These are phyloP conservation scores for Amiota communis DNA, from an alignment of 2,888 invertebrate species.

Conservation along the genomic window DNA sequence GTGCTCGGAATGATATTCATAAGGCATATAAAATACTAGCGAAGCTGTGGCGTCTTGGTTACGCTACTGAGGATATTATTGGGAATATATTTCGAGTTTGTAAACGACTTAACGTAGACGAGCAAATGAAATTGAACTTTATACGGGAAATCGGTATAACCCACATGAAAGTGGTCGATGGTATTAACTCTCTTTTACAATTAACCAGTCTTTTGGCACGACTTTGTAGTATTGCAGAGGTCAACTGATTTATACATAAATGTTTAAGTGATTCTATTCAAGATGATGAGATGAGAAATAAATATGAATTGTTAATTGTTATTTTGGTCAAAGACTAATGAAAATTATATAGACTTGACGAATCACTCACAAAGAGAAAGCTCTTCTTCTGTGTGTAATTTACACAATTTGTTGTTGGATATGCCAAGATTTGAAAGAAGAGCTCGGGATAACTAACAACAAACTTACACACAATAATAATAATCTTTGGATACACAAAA, in stretches of 20 bases:
- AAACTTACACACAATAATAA: too few species aligned
- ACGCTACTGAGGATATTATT: constrained; percentile 97
- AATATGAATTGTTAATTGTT: constrained; percentile 14
- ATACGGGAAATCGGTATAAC: constrained; percentile 93
- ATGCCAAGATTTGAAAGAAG: too few species aligned
- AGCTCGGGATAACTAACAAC: too few species aligned
- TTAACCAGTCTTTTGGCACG: constrained; percentile 90
- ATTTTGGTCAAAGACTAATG: too few species aligned
- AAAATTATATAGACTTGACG: too few species aligned
- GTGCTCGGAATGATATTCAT: constrained; percentile 85
- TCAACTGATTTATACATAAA: constrained; percentile 39
- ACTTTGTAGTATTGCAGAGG: constrained; percentile 77
- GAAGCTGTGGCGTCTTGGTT: constrained; percentile 93
- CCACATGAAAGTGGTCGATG: constrained; percentile 93
- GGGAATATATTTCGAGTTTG: constrained; percentile 95
- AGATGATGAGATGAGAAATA: too few species aligned
- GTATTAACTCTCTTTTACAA: constrained; percentile 89
- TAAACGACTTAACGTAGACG: constrained; percentile 87
- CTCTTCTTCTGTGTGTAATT: too few species aligned
- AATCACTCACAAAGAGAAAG: too few species aligned
- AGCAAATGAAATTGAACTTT: constrained; percentile 87
- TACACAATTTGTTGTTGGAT: too few species aligned
- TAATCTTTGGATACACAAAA: too few species aligned
- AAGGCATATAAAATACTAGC: constrained; percentile 91
- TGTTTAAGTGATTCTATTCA: too few species aligned